phyloP scores from a whole-genome alignment of 2,888 invertebrate genomes.

The Cylindroiulus punctatus region DNA sequence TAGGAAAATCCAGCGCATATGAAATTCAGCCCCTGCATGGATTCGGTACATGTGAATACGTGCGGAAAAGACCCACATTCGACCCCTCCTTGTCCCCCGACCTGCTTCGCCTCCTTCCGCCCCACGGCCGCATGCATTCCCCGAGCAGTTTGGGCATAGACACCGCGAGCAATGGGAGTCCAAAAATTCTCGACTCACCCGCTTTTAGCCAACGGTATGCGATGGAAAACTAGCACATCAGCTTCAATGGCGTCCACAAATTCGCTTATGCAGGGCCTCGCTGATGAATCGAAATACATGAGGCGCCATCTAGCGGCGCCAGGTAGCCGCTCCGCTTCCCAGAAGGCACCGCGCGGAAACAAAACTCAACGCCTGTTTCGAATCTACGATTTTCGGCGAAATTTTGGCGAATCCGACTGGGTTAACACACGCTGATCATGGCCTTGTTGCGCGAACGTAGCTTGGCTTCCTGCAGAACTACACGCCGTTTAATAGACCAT shows the following conservation, averaged over 20 bases:
- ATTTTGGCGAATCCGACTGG: not conserved
- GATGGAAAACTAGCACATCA: conserved; percentile 35
- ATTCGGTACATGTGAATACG: conserved; percentile 12
- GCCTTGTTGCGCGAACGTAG: too few species aligned
- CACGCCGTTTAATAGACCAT: not conserved
- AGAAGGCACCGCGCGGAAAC: not conserved
- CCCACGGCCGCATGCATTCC: not conserved
- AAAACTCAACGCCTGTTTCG: not conserved
- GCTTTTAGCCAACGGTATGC: conserved; percentile 14
- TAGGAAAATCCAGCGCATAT: not conserved
- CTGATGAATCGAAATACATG: conserved; percentile 44
- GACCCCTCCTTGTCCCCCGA: conserved; percentile 1
- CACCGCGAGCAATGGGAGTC: not conserved
- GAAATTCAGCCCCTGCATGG: not conserved
- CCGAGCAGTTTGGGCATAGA: not conserved
- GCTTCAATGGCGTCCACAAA: conserved; percentile 43
- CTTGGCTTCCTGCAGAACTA: too few species aligned
- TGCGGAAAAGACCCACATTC: conserved; percentile 38
- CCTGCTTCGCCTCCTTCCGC: not conserved
- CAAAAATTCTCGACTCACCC: not conserved
- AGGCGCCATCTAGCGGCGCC: conserved; percentile 17
- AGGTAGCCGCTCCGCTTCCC: not conserved
- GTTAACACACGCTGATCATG: not conserved
- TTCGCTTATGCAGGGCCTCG: too few species aligned
- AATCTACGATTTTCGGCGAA: not conserved